Percentiles rank a stretch among this genome's conserved stretches.
phyloP scores from a whole-genome alignment of 2,888 invertebrate species.

The Leptopilina syphax region DNA sequence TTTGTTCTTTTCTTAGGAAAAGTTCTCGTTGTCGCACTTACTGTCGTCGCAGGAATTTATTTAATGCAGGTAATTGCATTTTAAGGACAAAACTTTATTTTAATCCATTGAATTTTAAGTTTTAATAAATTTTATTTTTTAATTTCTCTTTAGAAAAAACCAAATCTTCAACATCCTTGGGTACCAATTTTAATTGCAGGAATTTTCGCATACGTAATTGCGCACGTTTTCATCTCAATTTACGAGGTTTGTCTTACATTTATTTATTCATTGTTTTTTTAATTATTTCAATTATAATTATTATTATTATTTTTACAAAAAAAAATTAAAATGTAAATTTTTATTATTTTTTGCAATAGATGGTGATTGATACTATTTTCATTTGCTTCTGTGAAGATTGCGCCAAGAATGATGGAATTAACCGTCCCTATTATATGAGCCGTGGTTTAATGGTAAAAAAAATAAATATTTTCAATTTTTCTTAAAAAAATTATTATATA shows the following conservation, averaged over 20 bases:
- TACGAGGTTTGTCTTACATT: slow-evolving; percentile 81
- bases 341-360: slow-evolving; percentile 75
- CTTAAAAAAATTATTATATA: neutral
- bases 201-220: slow-evolving; percentile 83
- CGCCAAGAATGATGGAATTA: slow-evolving; percentile 81
- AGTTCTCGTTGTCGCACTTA: slow-evolving; percentile 81
- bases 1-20: slow-evolving; percentile 85
- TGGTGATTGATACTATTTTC: slow-evolving; percentile 84
- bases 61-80: slow-evolving; percentile 78
- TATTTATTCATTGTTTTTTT: neutral
- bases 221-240: slow-evolving; percentile 85
- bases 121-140: slow-evolving; percentile 15
- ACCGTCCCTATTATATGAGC: slow-evolving; percentile 82
- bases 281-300: neutral
- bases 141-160: slow-evolving; percentile 76
- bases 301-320: too few species aligned
- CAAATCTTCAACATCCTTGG: slow-evolving; percentile 80
- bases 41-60: slow-evolving; percentile 81
- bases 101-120: slow-evolving; percentile 7
- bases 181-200: slow-evolving; percentile 82
- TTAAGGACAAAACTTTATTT: neutral
- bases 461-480: neutral
- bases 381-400: slow-evolving; percentile 85
- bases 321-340: too few species aligned
- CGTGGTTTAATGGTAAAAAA: slow-evolving; percentile 80